These are phyloP conservation scores for Pseudotriccus pelzelni DNA, from an alignment of 2,797 vertebrate species.

Conservation along the genomic window DNA sequence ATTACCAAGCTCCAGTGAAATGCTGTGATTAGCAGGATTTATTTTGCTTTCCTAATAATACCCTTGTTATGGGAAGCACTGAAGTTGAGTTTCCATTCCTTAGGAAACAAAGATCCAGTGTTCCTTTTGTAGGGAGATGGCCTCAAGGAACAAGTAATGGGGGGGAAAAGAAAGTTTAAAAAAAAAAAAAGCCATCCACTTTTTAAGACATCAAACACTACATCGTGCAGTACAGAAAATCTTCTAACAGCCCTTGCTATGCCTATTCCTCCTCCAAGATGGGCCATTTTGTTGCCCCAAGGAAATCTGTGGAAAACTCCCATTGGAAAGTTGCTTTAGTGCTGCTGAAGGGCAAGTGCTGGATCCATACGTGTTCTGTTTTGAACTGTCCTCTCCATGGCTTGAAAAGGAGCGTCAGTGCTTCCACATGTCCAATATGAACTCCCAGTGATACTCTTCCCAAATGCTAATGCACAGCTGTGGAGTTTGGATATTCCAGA, in stretches of 20 bases:
- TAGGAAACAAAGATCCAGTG: constrained; percentile 7
- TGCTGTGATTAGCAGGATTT: neutral
- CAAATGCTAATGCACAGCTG: constrained; percentile 68
- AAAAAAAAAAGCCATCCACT: neutral
- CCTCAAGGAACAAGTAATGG: neutral
- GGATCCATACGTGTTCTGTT: neutral
- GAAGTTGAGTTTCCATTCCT: neutral
- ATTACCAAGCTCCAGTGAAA: neutral
- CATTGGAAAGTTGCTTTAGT: fast-evolving
- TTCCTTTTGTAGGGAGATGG: neutral
- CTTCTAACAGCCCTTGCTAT: neutral
- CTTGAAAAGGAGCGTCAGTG: neutral
- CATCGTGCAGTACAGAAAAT: neutral
- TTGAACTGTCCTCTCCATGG: neutral
- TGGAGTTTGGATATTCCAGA: constrained; percentile 40
- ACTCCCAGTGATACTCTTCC: constrained; percentile 14
- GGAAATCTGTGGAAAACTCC: neutral
- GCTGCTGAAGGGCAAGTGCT: neutral
- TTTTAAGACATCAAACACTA: neutral
- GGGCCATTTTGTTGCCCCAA: neutral
- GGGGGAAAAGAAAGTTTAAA: fast-evolving
- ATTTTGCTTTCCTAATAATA: constrained; percentile 9
- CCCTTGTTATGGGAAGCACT: neutral
- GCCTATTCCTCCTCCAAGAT: neutral
- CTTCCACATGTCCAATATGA: constrained; percentile 26